These are phyloP conservation scores for Drosophila dunni DNA, from an alignment of 1,140 invertebrate genomes.

Conservation along the genomic window DNA sequence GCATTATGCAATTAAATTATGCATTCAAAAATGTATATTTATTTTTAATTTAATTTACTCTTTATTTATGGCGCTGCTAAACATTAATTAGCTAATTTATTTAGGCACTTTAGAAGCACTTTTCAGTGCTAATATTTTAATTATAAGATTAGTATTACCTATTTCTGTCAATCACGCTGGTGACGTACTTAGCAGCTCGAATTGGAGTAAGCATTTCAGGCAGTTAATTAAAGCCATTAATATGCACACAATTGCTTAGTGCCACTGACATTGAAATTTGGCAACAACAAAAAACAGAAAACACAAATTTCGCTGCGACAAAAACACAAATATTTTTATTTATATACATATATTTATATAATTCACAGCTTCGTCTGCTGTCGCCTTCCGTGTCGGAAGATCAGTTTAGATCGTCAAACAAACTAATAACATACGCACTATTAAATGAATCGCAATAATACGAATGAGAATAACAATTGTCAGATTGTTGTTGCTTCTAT, in stretches of 20 bases:
- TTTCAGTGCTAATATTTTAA: background rate
- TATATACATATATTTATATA: constrained; percentile 19
- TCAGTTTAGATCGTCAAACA: constrained; percentile 50
- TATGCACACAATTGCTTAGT: constrained; percentile 64
- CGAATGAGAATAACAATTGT: constrained; percentile 25
- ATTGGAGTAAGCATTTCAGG: constrained; percentile 11
- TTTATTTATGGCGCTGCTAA: background rate
- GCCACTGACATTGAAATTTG: constrained; percentile 74
- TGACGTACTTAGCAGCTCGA: background rate
- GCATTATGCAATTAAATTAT: background rate
- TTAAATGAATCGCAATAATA: constrained; percentile 30
- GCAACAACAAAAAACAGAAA: constrained; percentile 43
- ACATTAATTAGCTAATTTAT: background rate
- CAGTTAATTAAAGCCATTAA: constrained; percentile 53
- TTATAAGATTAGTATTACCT: background rate
- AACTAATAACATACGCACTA: constrained; percentile 20
- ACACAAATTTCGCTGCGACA: constrained; percentile 68
- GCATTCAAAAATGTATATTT: background rate
- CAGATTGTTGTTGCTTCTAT: constrained; percentile 42
- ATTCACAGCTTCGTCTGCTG: constrained; percentile 39
- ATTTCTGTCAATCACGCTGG: background rate
- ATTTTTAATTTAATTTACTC: too few species aligned
- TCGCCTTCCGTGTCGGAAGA: constrained; percentile 76
- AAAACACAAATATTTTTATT: constrained; percentile 33
- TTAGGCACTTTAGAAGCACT: background rate